These are phyloP conservation scores for Calliphora vicina DNA, from an alignment of 1,140 invertebrate genomes.

Conservation along the genomic window DNA sequence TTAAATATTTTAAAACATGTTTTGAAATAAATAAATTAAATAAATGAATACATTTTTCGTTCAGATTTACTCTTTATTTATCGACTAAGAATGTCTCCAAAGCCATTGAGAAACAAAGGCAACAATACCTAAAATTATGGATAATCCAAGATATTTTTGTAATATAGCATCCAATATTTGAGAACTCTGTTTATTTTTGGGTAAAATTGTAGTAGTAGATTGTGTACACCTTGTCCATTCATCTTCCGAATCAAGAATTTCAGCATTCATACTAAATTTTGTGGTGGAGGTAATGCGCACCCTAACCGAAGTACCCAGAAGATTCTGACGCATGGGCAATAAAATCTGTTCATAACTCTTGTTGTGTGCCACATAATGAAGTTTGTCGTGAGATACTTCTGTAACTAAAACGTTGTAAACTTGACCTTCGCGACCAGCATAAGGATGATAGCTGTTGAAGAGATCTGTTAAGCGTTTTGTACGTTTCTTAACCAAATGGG, in stretches of 20 bases:
- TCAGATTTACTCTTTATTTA: no score
- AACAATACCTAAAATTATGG: neutral
- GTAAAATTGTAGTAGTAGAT: neutral
- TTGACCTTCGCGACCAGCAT: constrained; percentile 78
- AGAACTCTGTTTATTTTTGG: neutral
- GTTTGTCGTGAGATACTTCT: constrained; percentile 90
- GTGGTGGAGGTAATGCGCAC: constrained; percentile 79
- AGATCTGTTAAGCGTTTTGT: constrained; percentile 90
- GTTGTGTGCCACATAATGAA: constrained; percentile 94
- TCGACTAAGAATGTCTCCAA: constrained; percentile 23
- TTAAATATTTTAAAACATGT: no score
- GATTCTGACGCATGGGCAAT: constrained; percentile 77
- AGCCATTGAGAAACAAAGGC: constrained; percentile 28
- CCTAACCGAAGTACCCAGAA: constrained; percentile 83
- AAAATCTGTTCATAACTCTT: constrained; percentile 96
- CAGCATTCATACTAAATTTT: constrained; percentile 88
- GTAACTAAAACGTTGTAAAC: constrained; percentile 88
- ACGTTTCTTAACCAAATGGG: constrained; percentile 87
- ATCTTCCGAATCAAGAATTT: constrained; percentile 68
- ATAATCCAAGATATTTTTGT: neutral
- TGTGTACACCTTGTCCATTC: constrained; percentile 47
- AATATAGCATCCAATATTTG: neutral
- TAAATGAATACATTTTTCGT: no score
- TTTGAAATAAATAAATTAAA: no score
- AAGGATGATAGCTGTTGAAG: constrained; percentile 91